Base-by-base conservation (phyloP, 2,888 invertebrate species). In the Drosophila recens region DNA sequence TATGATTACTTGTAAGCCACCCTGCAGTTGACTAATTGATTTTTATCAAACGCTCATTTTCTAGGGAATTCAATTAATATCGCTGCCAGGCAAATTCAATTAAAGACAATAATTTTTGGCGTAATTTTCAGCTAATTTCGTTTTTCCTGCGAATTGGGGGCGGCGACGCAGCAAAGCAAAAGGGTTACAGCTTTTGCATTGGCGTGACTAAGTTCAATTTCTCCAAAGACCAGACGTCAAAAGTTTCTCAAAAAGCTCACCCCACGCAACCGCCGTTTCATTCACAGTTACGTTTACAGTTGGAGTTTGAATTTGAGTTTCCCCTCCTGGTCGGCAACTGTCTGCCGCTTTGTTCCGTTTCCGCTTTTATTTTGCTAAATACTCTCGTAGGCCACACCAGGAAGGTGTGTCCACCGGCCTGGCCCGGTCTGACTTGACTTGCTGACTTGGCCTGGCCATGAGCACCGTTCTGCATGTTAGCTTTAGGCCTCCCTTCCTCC, bases 291-390 rank as follows among this genome's bases (percentile, higher is more conserved):
- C 45, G 45, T 43, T 54, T 46, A 30, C 15, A 33, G 15, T 45
- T 46, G 23, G n/a, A n/a, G n/a, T n/a, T n/a, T n/a, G n/a, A n/a
- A n/a, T n/a, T n/a, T n/a, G 23, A 23, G 23, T 52, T 45, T 20
- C 40, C 13, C 27, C 13, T 36, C 20, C 42, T 65, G 72, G 67
- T 45, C 56, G 58, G 46, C 63, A 64, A 84, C 72, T 79, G 85
- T 82, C 83, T 83, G 78, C 78, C 73, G 82, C 77, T 80, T 79
- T 86, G 87, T 87, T 87, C 87, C 84, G 84, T 80, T 87, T 87
- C 87, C 87, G 82, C 49, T 79, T 52, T 56, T 30, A 51, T 68
- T 68, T 74, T 65, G 70, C 77, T 75, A 71, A 74, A 74, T 72
- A 67, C 64, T 68, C 65, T 36, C 38, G 34, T 65, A 56, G 72